Conservation (phyloP, 2,113 vertebrate species). For the Hemibagrus wyckioides region DNA sequence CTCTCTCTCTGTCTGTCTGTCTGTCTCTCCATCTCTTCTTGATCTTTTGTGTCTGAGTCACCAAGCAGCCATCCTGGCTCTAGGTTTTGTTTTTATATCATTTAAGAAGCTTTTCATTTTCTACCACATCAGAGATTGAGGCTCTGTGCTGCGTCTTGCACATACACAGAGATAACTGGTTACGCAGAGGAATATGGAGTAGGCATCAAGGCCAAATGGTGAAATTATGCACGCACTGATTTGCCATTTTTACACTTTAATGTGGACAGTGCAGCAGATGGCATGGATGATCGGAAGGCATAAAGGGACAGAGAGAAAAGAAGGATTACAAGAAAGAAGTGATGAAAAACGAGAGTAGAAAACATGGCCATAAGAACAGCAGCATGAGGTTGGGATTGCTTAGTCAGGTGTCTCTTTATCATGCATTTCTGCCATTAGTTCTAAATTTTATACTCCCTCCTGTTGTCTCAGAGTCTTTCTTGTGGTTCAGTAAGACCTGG, state of each 20-base stretch:
- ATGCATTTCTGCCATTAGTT: background rate
- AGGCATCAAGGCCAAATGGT: constrained; percentile 22
- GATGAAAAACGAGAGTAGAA: background rate
- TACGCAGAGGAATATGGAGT: constrained; percentile 38
- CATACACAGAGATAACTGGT: constrained; percentile 46
- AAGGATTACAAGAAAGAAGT: background rate
- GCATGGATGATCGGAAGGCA: background rate
- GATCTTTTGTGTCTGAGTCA: constrained; percentile 38
- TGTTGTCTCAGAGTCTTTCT: constrained; percentile 40
- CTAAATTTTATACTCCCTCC: constrained; percentile 29
- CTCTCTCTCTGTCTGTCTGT: constrained; percentile 16
- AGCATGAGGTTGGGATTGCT: constrained; percentile 31
- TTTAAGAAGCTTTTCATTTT: constrained; percentile 43
- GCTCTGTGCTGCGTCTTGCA: background rate
- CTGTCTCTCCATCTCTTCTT: constrained; percentile 33
- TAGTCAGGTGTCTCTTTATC: constrained; percentile 34
- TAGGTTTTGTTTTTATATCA: constrained; percentile 32
- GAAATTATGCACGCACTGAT: constrained; percentile 5
- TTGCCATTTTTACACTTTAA: constrained; percentile 31
- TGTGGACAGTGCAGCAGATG: constrained; percentile 10
- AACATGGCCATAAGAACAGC: background rate
- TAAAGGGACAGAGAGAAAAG: background rate
- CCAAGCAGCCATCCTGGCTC: constrained; percentile 16
- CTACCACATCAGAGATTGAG: constrained; percentile 32
- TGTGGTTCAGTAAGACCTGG: constrained; percentile 44